A percentile compares a stretch with the other conserved stretches of the same genome.
phyloP scores from a whole-genome alignment of 1,140 invertebrate genomes.

The Zaprionus ghesquierei region DNA sequence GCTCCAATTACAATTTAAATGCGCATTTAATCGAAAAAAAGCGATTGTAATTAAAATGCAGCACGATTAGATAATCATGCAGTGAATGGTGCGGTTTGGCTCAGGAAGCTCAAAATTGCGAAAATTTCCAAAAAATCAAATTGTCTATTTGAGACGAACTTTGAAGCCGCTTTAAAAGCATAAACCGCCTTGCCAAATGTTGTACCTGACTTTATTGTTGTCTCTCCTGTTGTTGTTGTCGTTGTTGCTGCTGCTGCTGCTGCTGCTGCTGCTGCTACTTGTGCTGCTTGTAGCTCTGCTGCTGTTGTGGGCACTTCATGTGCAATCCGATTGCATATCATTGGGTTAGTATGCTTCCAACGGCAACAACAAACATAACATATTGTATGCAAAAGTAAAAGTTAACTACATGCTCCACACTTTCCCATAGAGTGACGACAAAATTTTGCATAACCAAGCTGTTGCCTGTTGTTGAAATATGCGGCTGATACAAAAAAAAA shows the following conservation, averaged over 20 bases:
- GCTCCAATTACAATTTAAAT: slow-evolving; percentile 35
- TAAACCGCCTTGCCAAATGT: slow-evolving; percentile 17
- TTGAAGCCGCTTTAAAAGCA: slow-evolving; percentile 10
- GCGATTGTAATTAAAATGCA: slow-evolving; percentile 36
- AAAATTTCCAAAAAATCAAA: slow-evolving; percentile 16
- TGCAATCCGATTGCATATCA: slow-evolving; percentile 26
- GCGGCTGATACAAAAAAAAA: slow-evolving; percentile 6
- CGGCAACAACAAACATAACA: slow-evolving; percentile 8
- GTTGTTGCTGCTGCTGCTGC: not conserved
- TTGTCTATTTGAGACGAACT: slow-evolving; percentile 22
- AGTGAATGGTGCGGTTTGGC: slow-evolving; percentile 33
- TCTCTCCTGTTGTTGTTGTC: not conserved
- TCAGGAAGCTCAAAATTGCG: slow-evolving; percentile 28
- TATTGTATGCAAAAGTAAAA: slow-evolving; percentile 69
- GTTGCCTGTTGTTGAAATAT: slow-evolving; percentile 22
- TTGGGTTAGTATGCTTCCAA: slow-evolving; percentile 46
- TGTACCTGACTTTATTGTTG: slow-evolving; percentile 1
- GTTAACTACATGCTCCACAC: slow-evolving; percentile 42
- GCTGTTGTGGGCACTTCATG: not conserved
- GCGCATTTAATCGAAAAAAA: slow-evolving; percentile 22
- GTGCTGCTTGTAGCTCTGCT: not conserved
- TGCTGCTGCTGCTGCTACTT: not conserved
- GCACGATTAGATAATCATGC: slow-evolving; percentile 42
- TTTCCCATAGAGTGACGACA: slow-evolving; percentile 37
- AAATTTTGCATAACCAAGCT: slow-evolving; percentile 67